These are phyloP conservation scores for Ibycter americanus DNA, from an alignment of 2,797 vertebrate species.

Conservation along the genomic window DNA sequence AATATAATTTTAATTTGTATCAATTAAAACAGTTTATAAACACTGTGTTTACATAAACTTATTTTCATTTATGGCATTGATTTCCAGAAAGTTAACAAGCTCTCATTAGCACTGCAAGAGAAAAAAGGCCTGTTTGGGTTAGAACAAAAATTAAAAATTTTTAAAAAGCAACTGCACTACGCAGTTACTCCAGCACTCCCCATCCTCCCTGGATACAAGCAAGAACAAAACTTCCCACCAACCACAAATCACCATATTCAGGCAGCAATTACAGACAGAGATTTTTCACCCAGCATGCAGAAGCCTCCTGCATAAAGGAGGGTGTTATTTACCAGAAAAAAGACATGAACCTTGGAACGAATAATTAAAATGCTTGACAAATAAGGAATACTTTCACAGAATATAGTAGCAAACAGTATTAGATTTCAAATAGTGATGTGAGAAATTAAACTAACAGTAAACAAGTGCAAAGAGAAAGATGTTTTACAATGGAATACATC, in stretches of 20 bases:
- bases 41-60: neutral
- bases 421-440: neutral
- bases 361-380: neutral
- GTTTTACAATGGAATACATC: neutral
- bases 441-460: neutral
- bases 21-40: neutral
- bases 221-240: neutral
- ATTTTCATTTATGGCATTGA: neutral
- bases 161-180: neutral
- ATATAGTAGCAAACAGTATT: neutral
- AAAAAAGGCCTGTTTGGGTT: neutral
- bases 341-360: neutral
- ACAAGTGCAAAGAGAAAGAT: neutral
- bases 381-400: neutral
- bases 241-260: neutral
- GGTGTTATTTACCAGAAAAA: neutral
- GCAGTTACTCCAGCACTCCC: neutral
- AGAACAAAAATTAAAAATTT: neutral
- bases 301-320: neutral
- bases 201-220: neutral
- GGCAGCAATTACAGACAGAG: neutral
- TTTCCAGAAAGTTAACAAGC: neutral
- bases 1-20: neutral
- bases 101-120: neutral
- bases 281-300: neutral